phyloP scores from a whole-genome alignment of 2,888 invertebrate species.

The Eristalinus sepulchralis region DNA sequence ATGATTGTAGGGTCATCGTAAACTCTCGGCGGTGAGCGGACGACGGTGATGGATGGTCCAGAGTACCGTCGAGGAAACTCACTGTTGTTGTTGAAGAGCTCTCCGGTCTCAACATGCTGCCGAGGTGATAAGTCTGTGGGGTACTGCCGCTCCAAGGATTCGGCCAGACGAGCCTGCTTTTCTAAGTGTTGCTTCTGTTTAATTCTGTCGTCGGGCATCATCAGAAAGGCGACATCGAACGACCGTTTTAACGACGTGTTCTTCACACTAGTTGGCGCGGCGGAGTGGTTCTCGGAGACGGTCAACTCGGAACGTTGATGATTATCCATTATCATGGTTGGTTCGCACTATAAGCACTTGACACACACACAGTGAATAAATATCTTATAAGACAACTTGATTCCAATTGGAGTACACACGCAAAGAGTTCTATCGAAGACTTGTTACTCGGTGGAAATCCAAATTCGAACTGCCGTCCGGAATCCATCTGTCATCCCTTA shows the following conservation, averaged over 20 bases:
- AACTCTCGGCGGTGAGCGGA: slow-evolving; percentile 78
- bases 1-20: slow-evolving; percentile 80
- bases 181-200: slow-evolving; percentile 84
- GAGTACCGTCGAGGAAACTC: slow-evolving; percentile 77
- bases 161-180: slow-evolving; percentile 82
- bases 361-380: slow-evolving; percentile 36
- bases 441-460: slow-evolving; percentile 75
- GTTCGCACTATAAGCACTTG: slow-evolving; percentile 73
- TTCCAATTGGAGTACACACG: slow-evolving; percentile 44
- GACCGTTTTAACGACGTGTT: slow-evolving; percentile 85
- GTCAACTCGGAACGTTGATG: slow-evolving; percentile 81
- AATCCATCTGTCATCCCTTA: slow-evolving; percentile 81
- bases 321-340: slow-evolving; percentile 86
- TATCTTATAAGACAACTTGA: slow-evolving; percentile 60
- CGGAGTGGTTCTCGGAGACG: slow-evolving; percentile 76
- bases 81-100: slow-evolving; percentile 75
- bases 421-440: slow-evolving; percentile 19
- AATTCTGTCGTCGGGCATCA: slow-evolving; percentile 92
- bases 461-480: slow-evolving; percentile 79
- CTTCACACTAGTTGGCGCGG: slow-evolving; percentile 79
- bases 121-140: slow-evolving; percentile 80
- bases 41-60: slow-evolving; percentile 75
- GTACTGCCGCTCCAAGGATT: slow-evolving; percentile 79
- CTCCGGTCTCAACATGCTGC: slow-evolving; percentile 77
- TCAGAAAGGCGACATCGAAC: slow-evolving; percentile 94